A percentile compares a stretch with the other conserved stretches of the same genome.
Evolutionary conservation across 2,888 invertebrate genomes (phyloP).

Genomic region (Silvanus unidentatus): DNA sequence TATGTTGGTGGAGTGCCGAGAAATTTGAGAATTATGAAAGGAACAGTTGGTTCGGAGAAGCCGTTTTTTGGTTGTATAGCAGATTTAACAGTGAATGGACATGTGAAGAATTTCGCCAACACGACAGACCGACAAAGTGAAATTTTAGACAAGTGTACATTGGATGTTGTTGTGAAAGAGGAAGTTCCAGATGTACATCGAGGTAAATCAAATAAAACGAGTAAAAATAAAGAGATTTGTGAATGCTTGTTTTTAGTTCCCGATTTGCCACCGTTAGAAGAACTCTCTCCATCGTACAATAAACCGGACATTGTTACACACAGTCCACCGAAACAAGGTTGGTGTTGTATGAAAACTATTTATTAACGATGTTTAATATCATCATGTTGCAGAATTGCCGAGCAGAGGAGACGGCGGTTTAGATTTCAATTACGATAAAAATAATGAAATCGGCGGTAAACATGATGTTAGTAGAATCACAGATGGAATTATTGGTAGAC

Average conservation of each 20-base stretch:
- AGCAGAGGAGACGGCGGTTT: conserved; percentile 36
- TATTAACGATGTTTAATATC: conserved; percentile 1
- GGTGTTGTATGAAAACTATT: conserved; percentile 6
- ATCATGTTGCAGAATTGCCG: conserved; percentile 14
- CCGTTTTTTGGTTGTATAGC: conserved; percentile 88
- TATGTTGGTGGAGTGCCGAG: conserved; percentile 83
- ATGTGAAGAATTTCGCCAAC: conserved; percentile 71
- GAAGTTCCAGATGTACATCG: conserved; percentile 31
- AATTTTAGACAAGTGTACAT: conserved; percentile 56
- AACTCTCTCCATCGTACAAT: conserved; percentile 13
- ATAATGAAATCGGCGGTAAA: conserved; percentile 3
- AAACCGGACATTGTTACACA: conserved; percentile 17
- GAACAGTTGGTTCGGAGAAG: conserved; percentile 53
- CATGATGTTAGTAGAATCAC: too few relatives aligned
- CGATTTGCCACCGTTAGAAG: conserved; percentile 32
- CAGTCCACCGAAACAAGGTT: conserved; percentile 18
- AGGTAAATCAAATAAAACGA: conserved; percentile 17
- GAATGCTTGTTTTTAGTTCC: conserved; percentile 28
- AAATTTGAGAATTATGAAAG: conserved; percentile 50
- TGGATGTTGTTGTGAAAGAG: conserved; percentile 36
- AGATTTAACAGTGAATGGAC: conserved; percentile 83
- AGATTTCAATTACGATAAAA: conserved; percentile 4
- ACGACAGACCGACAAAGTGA: conserved; percentile 56
- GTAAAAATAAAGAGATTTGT: not conserved
- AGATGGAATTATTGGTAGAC: conserved; percentile 37